Evolutionary conservation across 2,113 vertebrate genomes (phyloP), one percentile per base, ranked within the genome.

Genomic region (Alectura lathami): DNA sequence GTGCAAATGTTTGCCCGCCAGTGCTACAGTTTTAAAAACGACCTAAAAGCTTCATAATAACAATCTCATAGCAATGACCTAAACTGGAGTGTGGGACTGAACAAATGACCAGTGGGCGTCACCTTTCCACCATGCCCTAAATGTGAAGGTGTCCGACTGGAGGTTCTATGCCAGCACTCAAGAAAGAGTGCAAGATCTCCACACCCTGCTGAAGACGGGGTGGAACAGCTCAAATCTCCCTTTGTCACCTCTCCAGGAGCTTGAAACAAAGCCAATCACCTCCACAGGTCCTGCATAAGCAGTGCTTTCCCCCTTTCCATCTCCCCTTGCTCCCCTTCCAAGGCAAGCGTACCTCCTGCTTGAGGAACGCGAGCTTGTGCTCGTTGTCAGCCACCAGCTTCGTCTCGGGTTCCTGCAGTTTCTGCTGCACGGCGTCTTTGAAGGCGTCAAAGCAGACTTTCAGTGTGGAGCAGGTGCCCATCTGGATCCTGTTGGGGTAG

Each of bases 361-460:
- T 74, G 70, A 97, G 90, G 89, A 96, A 92, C 32, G 20, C n/a
- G 15, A 69, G 75, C 54, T 87, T 87, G 59, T 34, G 38, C 17
- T 57, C 17, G 9, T 27, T 47, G 8, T 93, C 84, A 9, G 83
- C 60, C 89, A 83, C 86, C 64, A 66, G 10, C 56, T 85, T 68
- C 51, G 20, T 38, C 40, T 76, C 32, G 2, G 64, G 62, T 56
- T 95, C 80, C 27, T 17, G 51, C 86, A 95, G 92, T 22, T 85
- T 86, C 78, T 96, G 70, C 67, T 93, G 75, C 38, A 94, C 85
- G 26, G 73, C 77, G 6, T 62, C 32, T 54, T 92, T 94, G 43
- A 97, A 95, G 11, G n/a, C 66, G 27, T 94, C 75, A 10, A 97
- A 77, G 34, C 86, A 91, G 36, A 40, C 38, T 70, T 93, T 76